A percentile compares a stretch with the other conserved stretches of the same genome.
Evolutionary conservation across 2,888 invertebrate species (phyloP).

Genomic region (Drosophila affinis): DNA sequence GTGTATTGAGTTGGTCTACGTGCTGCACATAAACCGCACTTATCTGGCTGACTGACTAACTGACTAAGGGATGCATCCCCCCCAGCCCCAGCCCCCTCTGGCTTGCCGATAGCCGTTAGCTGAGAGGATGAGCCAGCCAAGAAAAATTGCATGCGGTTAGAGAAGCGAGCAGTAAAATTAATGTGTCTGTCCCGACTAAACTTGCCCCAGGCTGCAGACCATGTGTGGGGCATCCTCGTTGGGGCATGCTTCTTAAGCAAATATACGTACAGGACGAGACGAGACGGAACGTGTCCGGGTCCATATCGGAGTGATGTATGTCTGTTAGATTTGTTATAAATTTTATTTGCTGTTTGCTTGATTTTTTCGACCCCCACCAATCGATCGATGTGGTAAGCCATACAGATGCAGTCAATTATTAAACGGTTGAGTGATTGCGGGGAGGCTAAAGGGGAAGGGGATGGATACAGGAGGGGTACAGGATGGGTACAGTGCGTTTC

Average conservation of each 20-base stretch:
- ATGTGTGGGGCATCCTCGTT: constrained; percentile 14
- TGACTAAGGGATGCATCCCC: constrained; percentile 39
- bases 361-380: constrained; percentile 16
- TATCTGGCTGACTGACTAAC: constrained; percentile 77
- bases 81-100: constrained; percentile 8
- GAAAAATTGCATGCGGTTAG: constrained; percentile 79
- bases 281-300: constrained; percentile 54
- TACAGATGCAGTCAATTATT: constrained; percentile 62
- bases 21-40: constrained; percentile 78
- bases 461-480: background rate
- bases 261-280: constrained; percentile 48
- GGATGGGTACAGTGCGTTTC: background rate
- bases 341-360: constrained; percentile 61
- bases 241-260: constrained; percentile 63
- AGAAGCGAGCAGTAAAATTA: constrained; percentile 72
- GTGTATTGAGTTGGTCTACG: constrained; percentile 77
- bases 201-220: constrained; percentile 9
- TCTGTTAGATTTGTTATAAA: constrained; percentile 78
- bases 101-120: constrained; percentile 64
- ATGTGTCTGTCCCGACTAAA: constrained; percentile 66
- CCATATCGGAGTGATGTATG: constrained; percentile 77
- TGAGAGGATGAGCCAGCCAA: constrained; percentile 50
- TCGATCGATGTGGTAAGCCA: constrained; percentile 7
- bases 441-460: background rate
- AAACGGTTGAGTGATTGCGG: constrained; percentile 57